Base-by-base conservation (phyloP, 2,888 invertebrate species). In the Melipona beecheii region DNA sequence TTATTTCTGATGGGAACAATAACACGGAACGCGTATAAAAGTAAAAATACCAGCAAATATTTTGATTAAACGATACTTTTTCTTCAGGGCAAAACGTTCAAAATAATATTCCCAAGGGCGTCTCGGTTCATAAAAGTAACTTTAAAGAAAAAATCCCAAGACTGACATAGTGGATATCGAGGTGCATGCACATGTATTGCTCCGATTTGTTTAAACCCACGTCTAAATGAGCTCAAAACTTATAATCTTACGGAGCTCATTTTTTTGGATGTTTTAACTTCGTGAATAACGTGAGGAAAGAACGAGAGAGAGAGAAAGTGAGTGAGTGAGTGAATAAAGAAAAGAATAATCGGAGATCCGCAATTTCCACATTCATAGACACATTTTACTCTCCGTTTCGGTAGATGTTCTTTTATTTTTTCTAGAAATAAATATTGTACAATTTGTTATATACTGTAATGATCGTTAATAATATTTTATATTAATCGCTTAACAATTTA, bases 141-240 rank as follows among this genome's bases (percentile, higher is more conserved):
- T 77, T 70, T 58, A 72, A 77, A 68, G 71, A 64, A 84, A 80
- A 84, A 81, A 84, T 85, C 85, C 85, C 85, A 84, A 85, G 84
- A 85, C 85, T 85, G 85, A 85, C 84, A 85, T 68, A 81, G 72
- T 60, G 77, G 84, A 81, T 74, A 66, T 84, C 77, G 84, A 71
- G 81, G 74, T 84, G 71, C 81, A 75, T 85, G 84, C 76, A 73
- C 71, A 65, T 71, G 54, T 72, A 71, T 84, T 77, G 81, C 76
- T 82, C 71, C 54, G 71, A 68, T 84, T 79, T 75, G 56, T 80
- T 85, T 68, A 24, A 81, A 52, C 43, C 19, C 58, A 62, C 31
- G 64, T 84, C 72, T 68, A 31, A 75, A 75, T 65, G 50, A 83
- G 74, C 62, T 84, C 82, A 75, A 66, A 75, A 70, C 72, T 78